Base-by-base conservation (phyloP, 1,140 invertebrate genomes). In the Pissodes strobi region DNA sequence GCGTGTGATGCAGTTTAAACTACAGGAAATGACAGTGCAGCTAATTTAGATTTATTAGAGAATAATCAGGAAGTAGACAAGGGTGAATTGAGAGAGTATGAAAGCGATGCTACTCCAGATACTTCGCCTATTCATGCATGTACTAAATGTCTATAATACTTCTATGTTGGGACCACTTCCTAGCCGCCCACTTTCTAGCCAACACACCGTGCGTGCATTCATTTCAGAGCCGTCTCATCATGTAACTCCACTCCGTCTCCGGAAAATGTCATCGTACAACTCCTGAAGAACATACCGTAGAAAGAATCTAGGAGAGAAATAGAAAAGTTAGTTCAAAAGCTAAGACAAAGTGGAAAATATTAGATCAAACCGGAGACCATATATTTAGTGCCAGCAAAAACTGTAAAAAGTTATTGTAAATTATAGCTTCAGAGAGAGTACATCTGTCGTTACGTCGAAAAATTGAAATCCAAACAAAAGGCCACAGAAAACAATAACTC, bases 131-230 rank as follows among this genome's bases (percentile, higher is more conserved):
- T n/a, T n/a, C n/a, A n/a, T 49, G 25, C 43, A 22, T 60, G 18
- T 49, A 21, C 19, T 25, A 19, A 19, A 18, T 48, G 43, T 55
- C 18, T n/a, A n/a, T 19, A 10, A 55, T 55, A 17, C 43, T 58
- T 46, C 41, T 58, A 21, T 58, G 41, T 18, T 58, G 56, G 56
- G 25, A 58, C 25, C 38, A 58, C 45, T 58, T 46, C 45, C 15
- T 23, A 23, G 41, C n/a, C 10, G 39, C n/a, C n/a, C n/a, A n/a
- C n/a, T n/a, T n/a, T n/a, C n/a, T n/a, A n/a, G n/a, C n/a, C n/a
- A n/a, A 58, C 22, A 13, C 25, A 15, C 21, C 56, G n/a, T 45
- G 39, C 15, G 41, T 13, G 12, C 25, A n/a, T 17, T 17, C n/a
- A 12, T n/a, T 25, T 23, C 18, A 21, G n/a, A n/a, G n/a, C n/a